Percentiles rank a stretch among this genome's conserved stretches.
Evolutionary conservation across 2,888 invertebrate genomes (phyloP).

Genomic region (Acanthosepion esculentum): DNA sequence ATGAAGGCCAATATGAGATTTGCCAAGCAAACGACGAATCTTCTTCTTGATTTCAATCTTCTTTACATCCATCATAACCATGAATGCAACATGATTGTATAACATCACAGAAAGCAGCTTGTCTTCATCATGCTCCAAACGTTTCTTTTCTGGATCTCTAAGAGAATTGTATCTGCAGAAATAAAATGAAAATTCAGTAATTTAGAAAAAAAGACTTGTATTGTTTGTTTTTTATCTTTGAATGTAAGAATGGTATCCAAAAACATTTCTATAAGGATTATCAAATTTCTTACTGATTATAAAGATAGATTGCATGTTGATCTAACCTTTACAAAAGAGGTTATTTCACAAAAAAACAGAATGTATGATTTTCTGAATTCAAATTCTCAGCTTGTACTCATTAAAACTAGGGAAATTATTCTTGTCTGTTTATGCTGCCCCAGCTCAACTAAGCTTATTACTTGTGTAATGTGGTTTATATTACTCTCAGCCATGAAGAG

Average conservation of each 20-base stretch:
- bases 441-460: too few species aligned
- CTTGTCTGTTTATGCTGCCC: too few species aligned
- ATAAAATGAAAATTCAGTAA: not conserved
- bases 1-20: conserved; percentile 97
- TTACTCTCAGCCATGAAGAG: too few species aligned
- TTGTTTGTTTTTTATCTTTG: not conserved
- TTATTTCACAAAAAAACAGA: too few species aligned
- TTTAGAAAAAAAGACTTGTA: not conserved
- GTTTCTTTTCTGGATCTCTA: conserved; percentile 85
- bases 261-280: not conserved
- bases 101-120: conserved; percentile 93
- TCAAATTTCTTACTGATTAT: too few species aligned
- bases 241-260: not conserved
- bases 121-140: conserved; percentile 98
- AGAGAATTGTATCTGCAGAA: conserved; percentile 85
- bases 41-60: conserved; percentile 80
- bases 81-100: conserved; percentile 95
- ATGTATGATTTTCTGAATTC: too few species aligned
- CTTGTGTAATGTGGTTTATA: too few species aligned
- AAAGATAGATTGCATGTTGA: too few species aligned
- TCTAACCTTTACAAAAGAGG: too few species aligned
- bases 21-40: conserved; percentile 92
- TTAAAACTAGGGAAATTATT: too few species aligned
- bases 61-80: conserved; percentile 92
- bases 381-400: too few species aligned